Evolutionary conservation across 2,113 vertebrate species (phyloP).

Genomic region (Cygnus atratus): DNA sequence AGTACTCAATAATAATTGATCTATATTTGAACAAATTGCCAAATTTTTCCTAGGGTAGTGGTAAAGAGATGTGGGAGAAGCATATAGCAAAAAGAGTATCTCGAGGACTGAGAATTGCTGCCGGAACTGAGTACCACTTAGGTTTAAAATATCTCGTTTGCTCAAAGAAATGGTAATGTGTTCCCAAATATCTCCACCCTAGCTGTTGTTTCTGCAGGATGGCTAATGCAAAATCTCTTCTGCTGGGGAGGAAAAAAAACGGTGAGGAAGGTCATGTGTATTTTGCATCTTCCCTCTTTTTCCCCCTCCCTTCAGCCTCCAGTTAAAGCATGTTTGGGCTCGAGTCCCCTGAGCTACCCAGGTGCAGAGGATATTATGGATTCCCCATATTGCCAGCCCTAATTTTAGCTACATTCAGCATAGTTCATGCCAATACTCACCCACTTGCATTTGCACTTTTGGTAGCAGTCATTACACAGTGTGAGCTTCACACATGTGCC

Average conservation of each 20-base stretch:
- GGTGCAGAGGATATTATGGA: conserved; percentile 20
- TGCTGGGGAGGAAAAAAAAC: neutral
- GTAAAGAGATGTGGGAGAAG: neutral
- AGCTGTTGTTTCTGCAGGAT: conserved; percentile 7
- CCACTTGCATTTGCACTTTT: conserved; percentile 23
- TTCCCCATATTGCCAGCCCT: conserved; percentile 22
- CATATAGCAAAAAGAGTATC: neutral
- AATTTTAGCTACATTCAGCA: conserved; percentile 12
- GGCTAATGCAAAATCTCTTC: neutral
- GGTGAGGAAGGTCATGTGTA: neutral
- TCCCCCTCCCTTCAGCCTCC: neutral
- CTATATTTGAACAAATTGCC: neutral
- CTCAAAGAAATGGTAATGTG: neutral
- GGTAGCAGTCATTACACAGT: conserved; percentile 18
- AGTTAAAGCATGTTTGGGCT: neutral
- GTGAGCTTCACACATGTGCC: neutral
- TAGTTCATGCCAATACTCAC: conserved; percentile 34
- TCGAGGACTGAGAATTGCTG: neutral
- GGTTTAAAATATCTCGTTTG: conserved; percentile 1
- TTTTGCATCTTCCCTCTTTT: neutral
- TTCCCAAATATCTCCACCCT: neutral
- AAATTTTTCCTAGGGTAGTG: neutral
- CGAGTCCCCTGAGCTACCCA: neutral
- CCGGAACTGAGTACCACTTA: neutral
- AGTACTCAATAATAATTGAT: neutral